Evolutionary conservation across 2,797 vertebrate species (phyloP).

Genomic region (Lutjanus campechanus): DNA sequence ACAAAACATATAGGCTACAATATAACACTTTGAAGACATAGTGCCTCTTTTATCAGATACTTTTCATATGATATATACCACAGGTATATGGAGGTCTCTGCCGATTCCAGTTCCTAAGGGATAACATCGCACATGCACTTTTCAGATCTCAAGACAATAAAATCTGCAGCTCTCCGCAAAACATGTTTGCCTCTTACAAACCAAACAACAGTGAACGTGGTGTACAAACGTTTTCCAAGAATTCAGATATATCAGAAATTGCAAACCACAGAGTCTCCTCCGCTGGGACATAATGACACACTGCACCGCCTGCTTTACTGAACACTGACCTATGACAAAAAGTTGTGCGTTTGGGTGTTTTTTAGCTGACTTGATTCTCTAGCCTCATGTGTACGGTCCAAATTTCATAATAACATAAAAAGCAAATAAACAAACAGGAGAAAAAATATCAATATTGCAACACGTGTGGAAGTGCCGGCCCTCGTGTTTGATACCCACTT

Average conservation of each 20-base stretch:
- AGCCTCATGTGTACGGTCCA: not conserved
- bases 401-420: conserved; percentile 5
- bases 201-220: conserved; percentile 22
- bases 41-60: not conserved
- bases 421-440: conserved; percentile 2
- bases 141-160: conserved; percentile 2
- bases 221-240: conserved; percentile 22
- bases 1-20: not conserved
- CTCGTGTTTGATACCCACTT: conserved; percentile 13
- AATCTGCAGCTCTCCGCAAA: conserved; percentile 7
- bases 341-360: conserved; percentile 11
- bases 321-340: conserved; percentile 26
- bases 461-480: not conserved
- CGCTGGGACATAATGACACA: conserved; percentile 16
- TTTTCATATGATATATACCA: not conserved
- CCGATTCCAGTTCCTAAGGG: not conserved
- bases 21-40: not conserved
- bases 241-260: conserved; percentile 28
- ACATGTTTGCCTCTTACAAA: conserved; percentile 19
- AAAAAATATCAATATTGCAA: not conserved
- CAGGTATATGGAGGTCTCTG: not conserved
- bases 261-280: conserved; percentile 28
- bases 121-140: not conserved
- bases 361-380: conserved; percentile 22
- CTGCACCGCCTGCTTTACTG: conserved; percentile 22